Conservation (phyloP, 2,113 vertebrate species). For the Paralichthys olivaceus region DNA sequence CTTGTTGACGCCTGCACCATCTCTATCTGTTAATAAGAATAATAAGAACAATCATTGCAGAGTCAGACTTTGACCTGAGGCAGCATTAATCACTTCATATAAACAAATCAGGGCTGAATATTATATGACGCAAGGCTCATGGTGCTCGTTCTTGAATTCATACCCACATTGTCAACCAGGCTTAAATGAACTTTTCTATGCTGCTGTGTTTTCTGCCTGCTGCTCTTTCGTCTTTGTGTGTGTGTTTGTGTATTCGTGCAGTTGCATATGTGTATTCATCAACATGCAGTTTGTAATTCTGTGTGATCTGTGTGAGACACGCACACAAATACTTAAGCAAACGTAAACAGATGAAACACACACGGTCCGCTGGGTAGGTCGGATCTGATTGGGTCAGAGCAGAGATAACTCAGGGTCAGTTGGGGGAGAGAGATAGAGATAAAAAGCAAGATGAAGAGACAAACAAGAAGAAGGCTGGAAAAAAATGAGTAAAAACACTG, state of each 20-base stretch:
- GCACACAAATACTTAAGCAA: slow-evolving; percentile 3
- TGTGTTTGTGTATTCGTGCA: neutral
- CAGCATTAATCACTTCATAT: neutral
- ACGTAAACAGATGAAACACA: slow-evolving; percentile 7
- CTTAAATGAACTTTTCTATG: neutral
- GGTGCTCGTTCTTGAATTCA: neutral
- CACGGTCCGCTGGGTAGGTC: slow-evolving; percentile 14
- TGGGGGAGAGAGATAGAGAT: neutral
- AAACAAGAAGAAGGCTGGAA: neutral
- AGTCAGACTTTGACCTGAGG: neutral
- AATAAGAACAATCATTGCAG: neutral
- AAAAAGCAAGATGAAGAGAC: neutral
- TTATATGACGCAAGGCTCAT: no score
- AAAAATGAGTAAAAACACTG: no score
- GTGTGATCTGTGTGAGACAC: slow-evolving; percentile 21
- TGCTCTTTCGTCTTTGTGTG: neutral
- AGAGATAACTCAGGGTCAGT: slow-evolving; percentile 8
- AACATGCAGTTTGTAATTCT: slow-evolving; percentile 13
- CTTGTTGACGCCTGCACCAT: no score
- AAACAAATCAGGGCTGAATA: neutral
- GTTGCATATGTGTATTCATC: neutral
- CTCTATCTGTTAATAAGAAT: neutral
- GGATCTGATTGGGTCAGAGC: slow-evolving; percentile 26
- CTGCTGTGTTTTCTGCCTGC: neutral
- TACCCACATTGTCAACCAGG: neutral